Conservation (phyloP, 1,140 invertebrate species). For the Anthonomus grandis region DNA sequence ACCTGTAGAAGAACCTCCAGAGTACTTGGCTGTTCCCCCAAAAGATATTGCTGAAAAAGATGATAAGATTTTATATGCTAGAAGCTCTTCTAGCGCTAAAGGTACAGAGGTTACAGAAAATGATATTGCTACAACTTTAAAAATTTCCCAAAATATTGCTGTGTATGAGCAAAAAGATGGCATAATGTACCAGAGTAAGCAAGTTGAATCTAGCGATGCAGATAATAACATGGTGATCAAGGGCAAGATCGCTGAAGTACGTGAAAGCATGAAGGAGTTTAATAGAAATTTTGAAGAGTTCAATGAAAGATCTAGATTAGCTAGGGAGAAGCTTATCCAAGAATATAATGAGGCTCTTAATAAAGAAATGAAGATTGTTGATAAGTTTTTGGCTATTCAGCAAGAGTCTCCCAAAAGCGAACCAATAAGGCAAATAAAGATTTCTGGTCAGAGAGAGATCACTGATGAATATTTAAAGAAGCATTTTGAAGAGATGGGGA, state of each 20-base stretch:
- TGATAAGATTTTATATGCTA: slow-evolving; percentile 27
- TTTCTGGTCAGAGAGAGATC: slow-evolving; percentile 16
- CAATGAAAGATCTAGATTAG: slow-evolving; percentile 26
- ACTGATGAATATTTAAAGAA: slow-evolving; percentile 29
- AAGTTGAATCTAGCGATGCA: slow-evolving; percentile 2
- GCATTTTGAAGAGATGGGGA: slow-evolving; percentile 30
- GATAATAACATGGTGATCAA: slow-evolving; percentile 28
- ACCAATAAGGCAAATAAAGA: background rate
- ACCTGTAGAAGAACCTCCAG: slow-evolving; percentile 13
- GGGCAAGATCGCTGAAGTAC: slow-evolving; percentile 34
- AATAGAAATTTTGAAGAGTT: slow-evolving; percentile 34
- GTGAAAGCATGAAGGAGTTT: slow-evolving; percentile 34
- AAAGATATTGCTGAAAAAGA: slow-evolving; percentile 26
- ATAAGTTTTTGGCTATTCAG: slow-evolving; percentile 20
- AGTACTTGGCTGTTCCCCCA: slow-evolving; percentile 21
- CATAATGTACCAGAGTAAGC: background rate
- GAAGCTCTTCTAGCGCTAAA: slow-evolving; percentile 17
- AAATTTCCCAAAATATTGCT: slow-evolving; percentile 26
- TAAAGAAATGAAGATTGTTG: slow-evolving; percentile 24
- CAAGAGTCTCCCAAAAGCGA: background rate
- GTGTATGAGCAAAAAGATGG: slow-evolving; percentile 22
- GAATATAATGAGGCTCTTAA: slow-evolving; percentile 33
- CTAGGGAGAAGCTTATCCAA: slow-evolving; percentile 29
- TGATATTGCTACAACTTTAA: slow-evolving; percentile 25
- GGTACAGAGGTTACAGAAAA: slow-evolving; percentile 1